Conservation (phyloP, 2,888 invertebrate genomes). For the Chydorus sphaericus region DNA sequence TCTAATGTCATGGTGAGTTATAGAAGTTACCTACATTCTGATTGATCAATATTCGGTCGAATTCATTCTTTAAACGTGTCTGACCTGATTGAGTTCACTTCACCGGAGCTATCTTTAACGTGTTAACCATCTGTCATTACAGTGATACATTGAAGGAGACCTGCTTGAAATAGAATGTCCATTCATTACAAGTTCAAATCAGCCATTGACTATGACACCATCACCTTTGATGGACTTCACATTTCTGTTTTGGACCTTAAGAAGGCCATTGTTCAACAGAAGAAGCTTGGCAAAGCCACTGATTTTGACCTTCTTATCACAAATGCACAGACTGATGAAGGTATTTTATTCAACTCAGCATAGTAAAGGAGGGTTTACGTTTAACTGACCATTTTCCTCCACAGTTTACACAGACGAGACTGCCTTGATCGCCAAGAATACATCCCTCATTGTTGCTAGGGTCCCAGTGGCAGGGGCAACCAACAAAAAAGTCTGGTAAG, state of each 20-base stretch:
- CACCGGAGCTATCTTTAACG: no score
- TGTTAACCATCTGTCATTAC: no score
- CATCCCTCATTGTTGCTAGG: conserved; percentile 85
- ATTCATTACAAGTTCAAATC: conserved; percentile 99
- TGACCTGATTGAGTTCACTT: no score
- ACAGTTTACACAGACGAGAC: conserved; percentile 82
- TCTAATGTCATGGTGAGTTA: no score
- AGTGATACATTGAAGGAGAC: no score
- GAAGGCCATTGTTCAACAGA: conserved; percentile 85
- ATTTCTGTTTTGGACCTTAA: conserved; percentile 92
- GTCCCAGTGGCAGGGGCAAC: conserved; percentile 69
- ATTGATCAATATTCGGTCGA: no score
- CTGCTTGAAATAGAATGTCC: no score
- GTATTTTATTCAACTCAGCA: conserved; percentile 33
- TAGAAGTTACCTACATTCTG: no score
- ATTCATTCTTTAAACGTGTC: no score
- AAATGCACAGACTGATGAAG: conserved; percentile 94
- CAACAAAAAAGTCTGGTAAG: conserved; percentile 41
- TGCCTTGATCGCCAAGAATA: conserved; percentile 89
- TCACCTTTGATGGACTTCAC: conserved; percentile 91
- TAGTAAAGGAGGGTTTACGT: conserved; percentile 12
- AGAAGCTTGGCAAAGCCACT: conserved; percentile 79
- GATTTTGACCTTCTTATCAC: conserved; percentile 94
- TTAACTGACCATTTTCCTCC: conserved; percentile 21
- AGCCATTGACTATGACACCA: conserved; percentile 85